Percentiles rank a stretch among this genome's conserved stretches.
These are phyloP conservation scores for Apamea crenata DNA, from an alignment of 2,888 invertebrate genomes.

Conservation along the genomic window DNA sequence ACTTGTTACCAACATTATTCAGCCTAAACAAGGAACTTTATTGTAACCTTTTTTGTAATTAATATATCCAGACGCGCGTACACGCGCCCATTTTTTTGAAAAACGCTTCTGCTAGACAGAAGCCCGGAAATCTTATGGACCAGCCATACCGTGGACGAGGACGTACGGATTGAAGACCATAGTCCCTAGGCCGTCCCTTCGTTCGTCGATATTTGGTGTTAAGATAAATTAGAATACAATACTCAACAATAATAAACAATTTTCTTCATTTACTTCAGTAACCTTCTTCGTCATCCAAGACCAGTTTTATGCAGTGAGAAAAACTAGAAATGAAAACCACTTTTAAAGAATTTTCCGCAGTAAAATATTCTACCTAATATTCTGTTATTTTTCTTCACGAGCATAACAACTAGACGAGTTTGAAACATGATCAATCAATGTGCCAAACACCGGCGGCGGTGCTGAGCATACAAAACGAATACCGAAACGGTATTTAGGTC, in stretches of 20 bases:
- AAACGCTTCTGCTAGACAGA: too few species aligned
- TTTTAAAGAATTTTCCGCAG: not conserved
- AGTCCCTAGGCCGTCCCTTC: not conserved
- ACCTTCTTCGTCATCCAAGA: too few species aligned
- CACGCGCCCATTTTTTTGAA: too few species aligned
- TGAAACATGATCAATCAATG: conserved; percentile 45
- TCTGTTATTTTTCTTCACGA: conserved; percentile 12
- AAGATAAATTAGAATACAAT: too few species aligned
- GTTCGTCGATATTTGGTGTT: not conserved
- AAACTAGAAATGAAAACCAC: too few species aligned
- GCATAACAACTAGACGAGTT: conserved; percentile 22
- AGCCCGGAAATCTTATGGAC: not conserved
- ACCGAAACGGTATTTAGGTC: conserved; percentile 26
- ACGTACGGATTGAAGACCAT: not conserved
- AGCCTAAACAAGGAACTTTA: too few species aligned
- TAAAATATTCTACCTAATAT: not conserved
- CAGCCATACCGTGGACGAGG: not conserved
- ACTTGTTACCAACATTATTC: too few species aligned
- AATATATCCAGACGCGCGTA: too few species aligned
- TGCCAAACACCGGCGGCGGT: conserved; percentile 23
- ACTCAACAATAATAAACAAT: not conserved
- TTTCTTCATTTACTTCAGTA: not conserved
- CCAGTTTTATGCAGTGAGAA: not conserved
- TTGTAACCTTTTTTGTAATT: too few species aligned
- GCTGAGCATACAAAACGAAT: conserved; percentile 42